Evolutionary conservation across 2,888 invertebrate genomes (phyloP).

Genomic region (Drosophila kokeensis): DNA sequence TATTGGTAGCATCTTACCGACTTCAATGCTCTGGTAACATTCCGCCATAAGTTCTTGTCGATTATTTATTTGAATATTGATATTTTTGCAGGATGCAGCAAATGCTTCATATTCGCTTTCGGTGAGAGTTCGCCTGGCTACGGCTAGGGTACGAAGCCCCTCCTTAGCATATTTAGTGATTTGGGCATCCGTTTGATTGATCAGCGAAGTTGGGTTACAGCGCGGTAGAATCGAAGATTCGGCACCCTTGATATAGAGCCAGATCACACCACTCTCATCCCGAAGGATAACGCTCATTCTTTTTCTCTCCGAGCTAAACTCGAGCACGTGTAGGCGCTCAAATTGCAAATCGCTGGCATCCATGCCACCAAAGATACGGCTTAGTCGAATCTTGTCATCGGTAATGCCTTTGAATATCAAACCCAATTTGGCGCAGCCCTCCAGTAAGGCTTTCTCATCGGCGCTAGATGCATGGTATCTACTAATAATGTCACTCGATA

Average conservation of each 20-base stretch:
- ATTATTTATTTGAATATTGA: constrained; percentile 80
- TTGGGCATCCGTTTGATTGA: constrained; percentile 86
- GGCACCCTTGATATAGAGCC: constrained; percentile 93
- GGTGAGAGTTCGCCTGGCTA: constrained; percentile 90
- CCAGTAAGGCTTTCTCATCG: constrained; percentile 96
- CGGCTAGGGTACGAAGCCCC: constrained; percentile 93
- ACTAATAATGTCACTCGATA: constrained; percentile 20
- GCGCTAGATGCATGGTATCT: constrained; percentile 94
- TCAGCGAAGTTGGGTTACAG: constrained; percentile 83
- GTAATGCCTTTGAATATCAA: constrained; percentile 89
- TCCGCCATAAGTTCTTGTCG: constrained; percentile 76
- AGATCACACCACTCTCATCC: constrained; percentile 86
- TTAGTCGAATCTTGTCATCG: constrained; percentile 88
- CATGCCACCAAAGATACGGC: constrained; percentile 65
- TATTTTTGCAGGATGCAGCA: constrained; percentile 82
- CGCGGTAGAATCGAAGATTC: constrained; percentile 91
- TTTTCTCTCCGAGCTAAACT: constrained; percentile 95
- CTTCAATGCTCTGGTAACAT: constrained; percentile 82
- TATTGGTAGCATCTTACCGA: constrained; percentile 62
- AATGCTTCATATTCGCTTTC: constrained; percentile 89
- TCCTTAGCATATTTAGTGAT: constrained; percentile 87
- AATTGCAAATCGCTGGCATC: constrained; percentile 85
- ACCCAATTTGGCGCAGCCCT: constrained; percentile 92
- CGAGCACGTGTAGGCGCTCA: constrained; percentile 91
- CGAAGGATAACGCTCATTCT: constrained; percentile 96